phyloP scores from a whole-genome alignment of 2,113 vertebrate genomes.

The Sardina pilchardus region DNA sequence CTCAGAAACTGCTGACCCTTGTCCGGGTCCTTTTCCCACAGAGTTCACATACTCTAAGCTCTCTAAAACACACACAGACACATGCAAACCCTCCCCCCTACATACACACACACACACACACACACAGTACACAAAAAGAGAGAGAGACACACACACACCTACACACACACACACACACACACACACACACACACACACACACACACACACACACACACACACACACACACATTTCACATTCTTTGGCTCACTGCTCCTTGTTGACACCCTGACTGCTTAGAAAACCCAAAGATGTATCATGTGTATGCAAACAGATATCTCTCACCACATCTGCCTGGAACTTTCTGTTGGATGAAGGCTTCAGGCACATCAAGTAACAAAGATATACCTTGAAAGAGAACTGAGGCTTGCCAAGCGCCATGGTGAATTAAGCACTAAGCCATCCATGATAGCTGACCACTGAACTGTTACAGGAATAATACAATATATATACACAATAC shows the following conservation, averaged over 20 bases:
- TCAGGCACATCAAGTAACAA: conserved; percentile 9
- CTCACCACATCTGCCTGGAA: conserved; percentile 5
- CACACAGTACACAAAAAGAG: conserved; percentile 13
- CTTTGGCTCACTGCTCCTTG: conserved; percentile 20
- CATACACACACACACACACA: conserved; percentile 29
- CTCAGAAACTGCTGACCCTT: conserved; percentile 49
- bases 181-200: neutral
- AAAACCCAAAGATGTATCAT: conserved; percentile 19
- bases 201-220: neutral
- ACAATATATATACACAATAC: neutral
- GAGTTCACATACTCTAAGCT: neutral
- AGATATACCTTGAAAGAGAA: conserved; percentile 13
- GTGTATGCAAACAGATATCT: conserved; percentile 25
- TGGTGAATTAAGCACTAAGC: conserved; percentile 4
- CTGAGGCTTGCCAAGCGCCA: neutral
- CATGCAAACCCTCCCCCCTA: conserved; percentile 12
- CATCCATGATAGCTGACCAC: neutral
- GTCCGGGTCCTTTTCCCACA: conserved; percentile 33
- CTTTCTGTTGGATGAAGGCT: neutral
- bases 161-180: neutral
- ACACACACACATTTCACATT: neutral
- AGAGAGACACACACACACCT: neutral
- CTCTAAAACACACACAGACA: conserved; percentile 18
- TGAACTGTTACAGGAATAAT: neutral
- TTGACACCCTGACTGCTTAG: conserved; percentile 15